Evolutionary conservation across 2,113 vertebrate species (phyloP).

Genomic region (Murina feae): DNA sequence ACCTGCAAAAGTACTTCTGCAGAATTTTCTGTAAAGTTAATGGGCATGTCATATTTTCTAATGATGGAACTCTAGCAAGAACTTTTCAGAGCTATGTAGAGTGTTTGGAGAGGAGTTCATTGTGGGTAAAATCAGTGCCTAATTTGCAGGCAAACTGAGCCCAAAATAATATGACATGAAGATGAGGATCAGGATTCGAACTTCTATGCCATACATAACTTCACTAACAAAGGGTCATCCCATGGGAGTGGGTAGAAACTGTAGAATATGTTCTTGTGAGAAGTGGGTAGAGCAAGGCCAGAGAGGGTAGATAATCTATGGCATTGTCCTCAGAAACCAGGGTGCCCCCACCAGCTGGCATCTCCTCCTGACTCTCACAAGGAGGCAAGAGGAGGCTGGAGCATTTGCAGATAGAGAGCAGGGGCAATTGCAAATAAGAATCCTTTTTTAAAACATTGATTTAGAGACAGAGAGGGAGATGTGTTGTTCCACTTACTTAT

Average conservation of each 20-base stretch:
- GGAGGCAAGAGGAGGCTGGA: background rate
- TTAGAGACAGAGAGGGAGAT: background rate
- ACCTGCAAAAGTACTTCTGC: background rate
- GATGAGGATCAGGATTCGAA: background rate
- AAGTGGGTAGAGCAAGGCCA: background rate
- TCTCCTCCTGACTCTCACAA: background rate
- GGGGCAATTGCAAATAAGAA: background rate
- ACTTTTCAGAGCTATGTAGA: background rate
- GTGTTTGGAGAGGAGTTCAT: background rate
- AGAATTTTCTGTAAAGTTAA: background rate
- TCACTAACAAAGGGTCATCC: background rate
- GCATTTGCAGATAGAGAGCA: background rate
- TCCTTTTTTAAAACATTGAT: background rate
- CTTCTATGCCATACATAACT: background rate
- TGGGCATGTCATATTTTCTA: background rate
- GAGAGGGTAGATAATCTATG: no score
- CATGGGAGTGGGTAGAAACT: background rate
- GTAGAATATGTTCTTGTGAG: no score
- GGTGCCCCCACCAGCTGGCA: accelerated
- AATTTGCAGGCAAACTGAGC: background rate
- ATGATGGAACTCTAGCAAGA: background rate
- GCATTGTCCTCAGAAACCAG: background rate
- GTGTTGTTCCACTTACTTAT: background rate
- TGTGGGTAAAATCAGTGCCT: background rate
- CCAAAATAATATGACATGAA: background rate